Base-by-base conservation (phyloP, 2,113 vertebrate genomes). In the Anoplopoma fimbria region DNA sequence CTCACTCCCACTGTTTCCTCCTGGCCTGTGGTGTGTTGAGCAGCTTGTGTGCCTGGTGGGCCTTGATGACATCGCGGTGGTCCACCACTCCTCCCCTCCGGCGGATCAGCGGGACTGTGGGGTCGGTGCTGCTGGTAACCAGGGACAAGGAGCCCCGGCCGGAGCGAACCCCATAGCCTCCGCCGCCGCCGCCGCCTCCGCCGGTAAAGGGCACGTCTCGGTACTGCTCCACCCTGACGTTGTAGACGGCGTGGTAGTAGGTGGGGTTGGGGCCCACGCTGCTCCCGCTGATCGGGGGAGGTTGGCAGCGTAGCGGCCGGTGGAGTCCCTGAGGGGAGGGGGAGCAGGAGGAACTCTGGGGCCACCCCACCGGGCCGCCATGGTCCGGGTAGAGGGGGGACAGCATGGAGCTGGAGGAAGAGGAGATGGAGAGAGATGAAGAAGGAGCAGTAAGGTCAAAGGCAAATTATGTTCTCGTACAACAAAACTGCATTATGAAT, bases 1-100 rank as follows among this genome's bases (percentile, higher is more conserved):
- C 97, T 97, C 87, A 97, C 97, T 97, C 97, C 96, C 97, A 97
- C n/a, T 96, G 95, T 68, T 96, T 97, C 83, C 97, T 94, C 65
- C 87, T 87, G 80, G 97, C 97, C 93, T 96, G 95, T 0, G 96
- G 96, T 0, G 96, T 97, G 93, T 95, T 97, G 89, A 96, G 96
- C 83, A 93, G 84, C 87, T 97, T 97, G 91, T 97, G 96, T 0
- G 96, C 95, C 92, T 97, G 96, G 88, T 97, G 97, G 2, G 97
- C 97, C 89, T 95, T 81, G 92, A 97, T 96, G 92, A 97, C 89
- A 71, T 97, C 97, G 2, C 96, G 94, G 85, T 97, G 93, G 86
- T 97, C 96, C 90, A 97, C 96, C 91, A 96, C 89, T 1, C 96
- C 96, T 2, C 96, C 95, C 57, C 97, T 94, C 73, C 95, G 90